These are phyloP conservation scores for Pristionchus arcanus DNA, from an alignment of 2,888 invertebrate genomes.

Conservation along the genomic window DNA sequence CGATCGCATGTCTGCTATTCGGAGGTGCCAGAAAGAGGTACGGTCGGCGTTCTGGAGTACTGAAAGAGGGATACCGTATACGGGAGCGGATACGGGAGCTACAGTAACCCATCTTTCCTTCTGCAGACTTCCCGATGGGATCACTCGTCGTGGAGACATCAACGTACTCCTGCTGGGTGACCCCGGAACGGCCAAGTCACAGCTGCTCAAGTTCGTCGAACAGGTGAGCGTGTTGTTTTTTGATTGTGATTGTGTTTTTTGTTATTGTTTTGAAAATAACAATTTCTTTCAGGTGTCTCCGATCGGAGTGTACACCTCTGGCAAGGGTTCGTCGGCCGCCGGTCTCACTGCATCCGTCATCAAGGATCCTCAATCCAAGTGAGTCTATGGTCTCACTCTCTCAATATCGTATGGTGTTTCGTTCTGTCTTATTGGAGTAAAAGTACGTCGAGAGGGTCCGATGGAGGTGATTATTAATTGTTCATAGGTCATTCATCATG, in stretches of 20 bases:
- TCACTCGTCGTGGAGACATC: slow-evolving; percentile 96
- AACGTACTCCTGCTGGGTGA: slow-evolving; percentile 95
- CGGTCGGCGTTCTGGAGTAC: neutral
- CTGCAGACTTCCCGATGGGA: slow-evolving; percentile 90
- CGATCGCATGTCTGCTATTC: slow-evolving; percentile 94
- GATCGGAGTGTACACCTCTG: slow-evolving; percentile 89
- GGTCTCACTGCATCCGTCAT: slow-evolving; percentile 98
- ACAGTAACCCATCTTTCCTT: neutral
- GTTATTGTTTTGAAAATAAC: neutral
- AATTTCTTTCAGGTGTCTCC: slow-evolving; percentile 67
- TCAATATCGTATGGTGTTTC: no score
- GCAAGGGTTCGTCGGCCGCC: slow-evolving; percentile 99
- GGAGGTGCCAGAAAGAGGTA: slow-evolving; percentile 87
- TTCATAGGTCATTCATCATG: slow-evolving; percentile 75
- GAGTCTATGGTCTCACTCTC: slow-evolving; percentile 79
- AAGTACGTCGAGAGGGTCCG: no score
- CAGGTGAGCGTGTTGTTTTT: slow-evolving; percentile 81
- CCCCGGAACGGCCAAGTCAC: slow-evolving; percentile 99
- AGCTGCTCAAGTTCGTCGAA: slow-evolving; percentile 96
- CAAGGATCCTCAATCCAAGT: slow-evolving; percentile 91
- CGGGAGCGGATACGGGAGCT: neutral
- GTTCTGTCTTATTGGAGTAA: no score
- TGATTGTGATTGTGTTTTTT: neutral
- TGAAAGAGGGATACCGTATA: no score
- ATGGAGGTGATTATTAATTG: slow-evolving; percentile 40